Evolutionary conservation across 2,797 vertebrate genomes (phyloP).

Genomic region (Hemitrygon akajei): DNA sequence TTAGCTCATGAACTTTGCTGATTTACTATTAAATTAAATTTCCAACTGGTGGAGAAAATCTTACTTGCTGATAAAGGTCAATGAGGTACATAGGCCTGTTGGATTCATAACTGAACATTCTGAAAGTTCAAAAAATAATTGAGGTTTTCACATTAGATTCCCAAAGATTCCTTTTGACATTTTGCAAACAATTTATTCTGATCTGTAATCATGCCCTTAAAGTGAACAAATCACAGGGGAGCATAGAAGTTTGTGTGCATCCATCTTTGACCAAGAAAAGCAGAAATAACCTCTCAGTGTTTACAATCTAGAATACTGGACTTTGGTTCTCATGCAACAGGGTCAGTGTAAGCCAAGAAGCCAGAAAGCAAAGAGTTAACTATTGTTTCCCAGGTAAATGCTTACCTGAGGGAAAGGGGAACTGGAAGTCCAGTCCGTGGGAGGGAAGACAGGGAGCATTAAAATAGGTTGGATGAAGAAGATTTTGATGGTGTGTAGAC

Average conservation of each 20-base stretch:
- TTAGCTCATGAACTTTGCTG: background rate
- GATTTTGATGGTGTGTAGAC: background rate
- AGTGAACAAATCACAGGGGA: background rate
- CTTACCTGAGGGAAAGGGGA: background rate
- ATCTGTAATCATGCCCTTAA: background rate
- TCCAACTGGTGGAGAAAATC: background rate
- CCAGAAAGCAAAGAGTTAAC: background rate
- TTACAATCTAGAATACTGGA: background rate
- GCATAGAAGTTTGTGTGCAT: background rate
- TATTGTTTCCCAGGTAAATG: background rate
- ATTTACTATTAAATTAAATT: background rate
- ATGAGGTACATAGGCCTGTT: background rate
- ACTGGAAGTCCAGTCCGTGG: background rate
- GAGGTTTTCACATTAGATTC: background rate
- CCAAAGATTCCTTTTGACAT: background rate
- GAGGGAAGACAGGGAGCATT: background rate
- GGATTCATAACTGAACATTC: background rate
- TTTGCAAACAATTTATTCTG: too few species aligned
- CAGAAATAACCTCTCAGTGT: background rate
- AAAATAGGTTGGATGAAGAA: background rate
- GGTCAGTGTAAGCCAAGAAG: background rate
- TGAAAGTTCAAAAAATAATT: background rate
- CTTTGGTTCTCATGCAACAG: background rate
- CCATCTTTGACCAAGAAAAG: background rate
- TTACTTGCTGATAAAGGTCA: background rate